Percentiles rank a stretch among this genome's conserved stretches.
phyloP scores from a whole-genome alignment of 2,797 vertebrate species.

The Eupleurogrammus muticus region DNA sequence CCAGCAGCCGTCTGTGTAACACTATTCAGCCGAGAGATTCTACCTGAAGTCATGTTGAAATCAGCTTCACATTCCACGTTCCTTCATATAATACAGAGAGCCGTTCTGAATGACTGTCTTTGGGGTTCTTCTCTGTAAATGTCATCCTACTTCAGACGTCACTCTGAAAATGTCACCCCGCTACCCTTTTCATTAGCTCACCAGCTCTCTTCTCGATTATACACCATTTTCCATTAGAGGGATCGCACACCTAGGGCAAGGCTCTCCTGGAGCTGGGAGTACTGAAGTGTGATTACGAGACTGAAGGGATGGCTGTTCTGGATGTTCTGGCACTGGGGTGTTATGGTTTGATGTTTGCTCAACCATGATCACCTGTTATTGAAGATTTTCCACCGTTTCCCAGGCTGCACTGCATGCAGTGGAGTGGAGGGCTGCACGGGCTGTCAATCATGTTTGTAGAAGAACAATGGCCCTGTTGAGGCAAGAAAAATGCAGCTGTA shows the following conservation, averaged over 20 bases:
- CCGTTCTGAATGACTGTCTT: slow-evolving; percentile 48
- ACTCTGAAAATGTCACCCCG: slow-evolving; percentile 73
- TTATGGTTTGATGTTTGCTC: slow-evolving; percentile 54
- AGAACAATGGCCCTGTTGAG: background rate
- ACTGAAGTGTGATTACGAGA: slow-evolving; percentile 48
- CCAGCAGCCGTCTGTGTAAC: slow-evolving; percentile 33
- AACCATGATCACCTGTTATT: slow-evolving; percentile 55
- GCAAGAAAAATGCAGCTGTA: background rate
- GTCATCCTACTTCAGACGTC: slow-evolving; percentile 73
- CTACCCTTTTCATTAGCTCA: slow-evolving; percentile 74
- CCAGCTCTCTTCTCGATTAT: slow-evolving; percentile 59
- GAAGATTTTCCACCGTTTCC: slow-evolving; percentile 42
- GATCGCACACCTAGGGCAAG: slow-evolving; percentile 54
- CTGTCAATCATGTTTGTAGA: slow-evolving; percentile 26
- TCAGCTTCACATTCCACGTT: slow-evolving; percentile 21
- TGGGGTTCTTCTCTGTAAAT: slow-evolving; percentile 71
- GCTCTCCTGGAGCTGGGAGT: slow-evolving; percentile 9
- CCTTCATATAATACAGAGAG: slow-evolving; percentile 23
- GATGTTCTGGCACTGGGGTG: slow-evolving; percentile 33
- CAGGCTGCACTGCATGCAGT: slow-evolving; percentile 25
- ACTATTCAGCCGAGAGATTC: slow-evolving; percentile 5
- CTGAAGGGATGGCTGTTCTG: slow-evolving; percentile 36
- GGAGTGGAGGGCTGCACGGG: slow-evolving; percentile 3
- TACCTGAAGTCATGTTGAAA: slow-evolving; percentile 49
- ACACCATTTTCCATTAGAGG: slow-evolving; percentile 65